Evolutionary conservation across 1,140 invertebrate genomes (phyloP), one percentile per base, ranked within the genome.

Genomic region (Drosophila asahinai): DNA sequence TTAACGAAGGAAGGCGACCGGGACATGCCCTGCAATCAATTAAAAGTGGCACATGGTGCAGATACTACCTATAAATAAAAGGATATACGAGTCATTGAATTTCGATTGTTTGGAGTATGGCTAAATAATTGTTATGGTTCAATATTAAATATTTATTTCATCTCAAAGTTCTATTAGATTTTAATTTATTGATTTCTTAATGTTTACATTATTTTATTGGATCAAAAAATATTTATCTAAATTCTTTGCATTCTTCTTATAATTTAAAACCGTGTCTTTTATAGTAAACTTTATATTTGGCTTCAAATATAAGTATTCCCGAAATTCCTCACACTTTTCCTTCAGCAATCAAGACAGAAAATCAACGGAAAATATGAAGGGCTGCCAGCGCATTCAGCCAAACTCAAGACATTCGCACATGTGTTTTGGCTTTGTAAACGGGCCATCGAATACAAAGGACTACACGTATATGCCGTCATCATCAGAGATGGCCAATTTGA

Each of bases 401-500:
- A 49, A 33, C 61, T 58, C 40, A 33, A 59, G 60, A 60, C 63
- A 66, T 9, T 59, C 43, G 51, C 81, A 87, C 86, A 81, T 73
- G 63, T 89, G 81, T 83, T 83, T 66, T 54, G 49, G n/a, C 64
- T 59, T 49, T 81, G 78, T 60, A 54, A 61, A 59, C 45, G 65
- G 49, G 57, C 55, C 48, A 58, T 47, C 65, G 66, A 57, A 68
- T 62, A 80, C 70, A 83, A 65, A 72, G 70, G 79, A 77, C 81
- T 77, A 77, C 75, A 77, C 74, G 75, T 77, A 77, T 76, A 54
- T 57, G 65, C 77, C 75, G 76, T 72, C 86, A 70, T 76, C 84
- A 81, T 81, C 68, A 78, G 75, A 80, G 77, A 78, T 77, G 86
- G 81, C 84, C 84, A 84, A 89, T 89, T 89, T 89, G 86, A 90